These are phyloP conservation scores for Hippasteria phrygiana DNA, from an alignment of 53 echinoderm and acorn worm genomes.

Conservation along the genomic window DNA sequence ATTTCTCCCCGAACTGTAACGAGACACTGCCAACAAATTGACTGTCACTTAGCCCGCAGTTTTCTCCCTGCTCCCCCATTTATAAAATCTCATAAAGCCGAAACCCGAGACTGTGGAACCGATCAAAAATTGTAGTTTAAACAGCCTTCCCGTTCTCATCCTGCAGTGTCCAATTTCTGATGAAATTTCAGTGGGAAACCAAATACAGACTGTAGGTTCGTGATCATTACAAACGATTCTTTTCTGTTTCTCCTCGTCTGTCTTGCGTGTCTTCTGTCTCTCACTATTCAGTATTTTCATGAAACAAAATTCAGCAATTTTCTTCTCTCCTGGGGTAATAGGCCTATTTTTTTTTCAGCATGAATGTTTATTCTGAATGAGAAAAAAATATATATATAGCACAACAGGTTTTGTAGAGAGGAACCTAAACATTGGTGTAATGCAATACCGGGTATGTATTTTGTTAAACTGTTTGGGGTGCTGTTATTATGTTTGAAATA, in stretches of 20 bases:
- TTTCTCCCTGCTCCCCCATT: constrained; percentile 17
- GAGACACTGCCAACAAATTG: constrained; percentile 56
- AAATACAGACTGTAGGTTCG: neutral
- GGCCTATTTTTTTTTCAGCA: too few species aligned
- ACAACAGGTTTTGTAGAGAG: neutral
- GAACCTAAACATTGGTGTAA: too few species aligned
- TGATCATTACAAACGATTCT: neutral
- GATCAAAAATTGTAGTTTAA: constrained; percentile 38
- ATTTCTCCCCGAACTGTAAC: constrained; percentile 37
- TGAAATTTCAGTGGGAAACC: constrained; percentile 23
- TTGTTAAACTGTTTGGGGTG: too few species aligned
- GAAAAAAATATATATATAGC: neutral
- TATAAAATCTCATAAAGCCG: constrained; percentile 33
- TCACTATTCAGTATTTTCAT: neutral
- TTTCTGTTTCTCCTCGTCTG: neutral
- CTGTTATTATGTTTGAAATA: neutral
- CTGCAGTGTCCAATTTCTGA: constrained; percentile 24
- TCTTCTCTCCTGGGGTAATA: neutral
- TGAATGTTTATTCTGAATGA: too few species aligned
- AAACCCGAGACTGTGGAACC: constrained; percentile 38
- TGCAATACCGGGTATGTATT: too few species aligned
- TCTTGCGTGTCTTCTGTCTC: neutral
- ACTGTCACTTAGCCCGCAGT: constrained; percentile 51
- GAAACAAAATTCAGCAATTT: neutral
- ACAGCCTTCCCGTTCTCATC: constrained; percentile 36